Percentiles rank a stretch among this genome's conserved stretches.
These are phyloP conservation scores for Carcinoscorpius rotundicauda DNA, from an alignment of 1,140 invertebrate genomes.

Conservation along the genomic window DNA sequence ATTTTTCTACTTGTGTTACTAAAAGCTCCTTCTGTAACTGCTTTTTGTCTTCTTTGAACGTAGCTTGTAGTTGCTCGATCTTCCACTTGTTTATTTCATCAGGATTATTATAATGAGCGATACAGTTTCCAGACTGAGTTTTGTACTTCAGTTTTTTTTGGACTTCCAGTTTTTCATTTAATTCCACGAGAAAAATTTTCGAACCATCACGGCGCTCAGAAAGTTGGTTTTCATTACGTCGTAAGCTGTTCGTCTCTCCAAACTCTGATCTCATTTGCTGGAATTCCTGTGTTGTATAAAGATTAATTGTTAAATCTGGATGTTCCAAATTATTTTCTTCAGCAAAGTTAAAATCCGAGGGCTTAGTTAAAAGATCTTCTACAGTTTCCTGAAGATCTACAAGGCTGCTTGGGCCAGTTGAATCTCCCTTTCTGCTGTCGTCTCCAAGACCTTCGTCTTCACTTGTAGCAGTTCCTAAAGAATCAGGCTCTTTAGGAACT, in stretches of 20 bases:
- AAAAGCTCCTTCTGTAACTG: background rate
- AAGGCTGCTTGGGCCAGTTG: conserved; percentile 20
- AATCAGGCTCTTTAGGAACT: conserved; percentile 1
- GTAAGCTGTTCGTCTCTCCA: background rate
- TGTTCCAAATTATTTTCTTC: conserved; percentile 5
- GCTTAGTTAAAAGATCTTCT: background rate
- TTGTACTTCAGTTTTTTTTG: conserved; percentile 2
- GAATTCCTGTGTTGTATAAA: background rate
- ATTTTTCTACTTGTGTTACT: conserved; percentile 14
- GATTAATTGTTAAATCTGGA: background rate
- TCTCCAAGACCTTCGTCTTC: conserved; percentile 24
- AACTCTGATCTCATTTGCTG: background rate
- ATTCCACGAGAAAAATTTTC: conserved; percentile 1
- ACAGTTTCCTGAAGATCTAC: conserved; percentile 14
- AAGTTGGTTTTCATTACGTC: conserved; percentile 4
- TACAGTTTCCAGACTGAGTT: conserved; percentile 7
- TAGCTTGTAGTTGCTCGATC: conserved; percentile 8
- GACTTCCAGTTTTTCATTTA: background rate
- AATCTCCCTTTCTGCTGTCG: conserved; percentile 19
- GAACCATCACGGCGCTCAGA: background rate
- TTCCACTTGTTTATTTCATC: conserved; percentile 9
- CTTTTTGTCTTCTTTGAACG: conserved; percentile 11
- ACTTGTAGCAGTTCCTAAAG: conserved; percentile 17
- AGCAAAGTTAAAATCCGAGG: conserved; percentile 3
- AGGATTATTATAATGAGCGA: conserved; percentile 5